Evolutionary conservation across 1,140 invertebrate genomes (phyloP).

Genomic region (Drosophila saltans): DNA sequence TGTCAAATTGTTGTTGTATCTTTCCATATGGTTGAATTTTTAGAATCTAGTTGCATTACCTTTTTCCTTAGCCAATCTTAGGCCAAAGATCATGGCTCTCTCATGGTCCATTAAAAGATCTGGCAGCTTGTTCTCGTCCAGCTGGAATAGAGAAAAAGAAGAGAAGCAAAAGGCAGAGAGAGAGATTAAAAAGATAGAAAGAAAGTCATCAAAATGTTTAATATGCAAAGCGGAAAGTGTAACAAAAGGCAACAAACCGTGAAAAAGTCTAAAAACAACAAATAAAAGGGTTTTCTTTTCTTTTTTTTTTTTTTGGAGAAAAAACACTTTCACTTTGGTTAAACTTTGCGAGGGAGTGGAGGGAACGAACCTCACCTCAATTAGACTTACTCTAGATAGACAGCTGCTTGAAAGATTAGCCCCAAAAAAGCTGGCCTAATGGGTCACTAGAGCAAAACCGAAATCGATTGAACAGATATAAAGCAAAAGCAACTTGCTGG

Average conservation of each 20-base stretch:
- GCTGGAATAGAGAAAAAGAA: constrained; percentile 38
- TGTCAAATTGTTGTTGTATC: constrained; percentile 28
- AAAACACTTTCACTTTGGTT: constrained; percentile 69
- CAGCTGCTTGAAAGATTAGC: constrained; percentile 27
- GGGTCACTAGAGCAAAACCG: constrained; percentile 32
- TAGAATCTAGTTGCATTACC: constrained; percentile 60
- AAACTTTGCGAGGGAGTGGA: too few species aligned
- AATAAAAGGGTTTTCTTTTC: constrained; percentile 50
- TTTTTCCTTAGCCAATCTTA: constrained; percentile 34
- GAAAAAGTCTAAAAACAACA: constrained; percentile 35
- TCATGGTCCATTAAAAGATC: constrained; percentile 74
- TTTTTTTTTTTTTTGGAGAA: not conserved
- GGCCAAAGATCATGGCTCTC: constrained; percentile 76
- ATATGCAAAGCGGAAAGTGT: constrained; percentile 70
- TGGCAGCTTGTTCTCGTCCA: constrained; percentile 73
- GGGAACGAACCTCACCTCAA: constrained; percentile 37
- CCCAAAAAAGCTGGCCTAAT: not conserved
- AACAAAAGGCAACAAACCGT: constrained; percentile 71
- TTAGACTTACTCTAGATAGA: constrained; percentile 37
- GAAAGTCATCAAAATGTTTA: constrained; percentile 43
- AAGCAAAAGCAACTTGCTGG: constrained; percentile 8
- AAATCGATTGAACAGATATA: constrained; percentile 19
- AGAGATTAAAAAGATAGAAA: constrained; percentile 46
- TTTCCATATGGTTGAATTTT: constrained; percentile 52
- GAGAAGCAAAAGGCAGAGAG: constrained; percentile 18